phyloP scores from a whole-genome alignment of 2,113 vertebrate genomes.

The Mustela nigripes region DNA sequence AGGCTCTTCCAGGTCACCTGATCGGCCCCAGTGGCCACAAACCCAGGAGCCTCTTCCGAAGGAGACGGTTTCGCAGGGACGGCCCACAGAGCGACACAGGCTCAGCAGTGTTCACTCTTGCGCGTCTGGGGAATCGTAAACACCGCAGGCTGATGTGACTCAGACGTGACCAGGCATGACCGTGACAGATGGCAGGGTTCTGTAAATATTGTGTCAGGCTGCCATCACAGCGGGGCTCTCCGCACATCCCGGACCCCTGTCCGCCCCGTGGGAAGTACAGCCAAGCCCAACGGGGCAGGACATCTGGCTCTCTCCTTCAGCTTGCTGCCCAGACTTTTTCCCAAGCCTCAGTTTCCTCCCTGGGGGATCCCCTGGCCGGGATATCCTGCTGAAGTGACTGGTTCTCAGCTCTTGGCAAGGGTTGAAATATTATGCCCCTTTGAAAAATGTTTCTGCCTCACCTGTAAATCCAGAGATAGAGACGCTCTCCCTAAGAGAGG shows the following conservation, averaged over 20 bases:
- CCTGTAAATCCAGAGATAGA: neutral
- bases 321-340: neutral
- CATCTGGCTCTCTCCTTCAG: neutral
- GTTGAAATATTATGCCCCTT: neutral
- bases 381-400: neutral
- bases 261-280: neutral
- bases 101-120: neutral
- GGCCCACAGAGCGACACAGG: neutral
- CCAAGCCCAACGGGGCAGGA: accelerated
- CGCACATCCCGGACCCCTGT: neutral
- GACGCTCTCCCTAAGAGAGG: neutral
- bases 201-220: slow-evolving; percentile 64
- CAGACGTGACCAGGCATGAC: slow-evolving; percentile 43
- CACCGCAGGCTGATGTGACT: neutral
- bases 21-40: neutral
- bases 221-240: neutral
- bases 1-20: neutral
- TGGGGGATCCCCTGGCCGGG: neutral
- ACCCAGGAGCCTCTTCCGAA: neutral
- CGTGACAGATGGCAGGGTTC: neutral
- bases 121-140: neutral
- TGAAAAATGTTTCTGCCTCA: neutral
- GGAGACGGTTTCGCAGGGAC: neutral
- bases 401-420: neutral
- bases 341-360: slow-evolving; percentile 22